Base-by-base conservation (phyloP, 2,113 vertebrate species). In the Apaloderma vittatum region DNA sequence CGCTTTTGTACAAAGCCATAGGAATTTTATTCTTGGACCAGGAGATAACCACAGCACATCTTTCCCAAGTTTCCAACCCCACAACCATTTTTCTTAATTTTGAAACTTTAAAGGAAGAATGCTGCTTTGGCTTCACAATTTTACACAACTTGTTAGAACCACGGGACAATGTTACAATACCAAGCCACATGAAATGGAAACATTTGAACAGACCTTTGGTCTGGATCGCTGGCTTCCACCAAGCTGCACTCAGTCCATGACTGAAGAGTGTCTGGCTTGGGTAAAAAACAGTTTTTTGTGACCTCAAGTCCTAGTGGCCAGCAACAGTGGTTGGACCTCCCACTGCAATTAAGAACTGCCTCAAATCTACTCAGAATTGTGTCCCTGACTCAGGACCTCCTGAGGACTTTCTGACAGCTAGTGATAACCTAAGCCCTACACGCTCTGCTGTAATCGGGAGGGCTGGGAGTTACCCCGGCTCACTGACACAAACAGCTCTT, bases 51-150 rank as follows among this genome's bases (percentile, higher is more conserved):
- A 97, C 95, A 97, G 95, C 81, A 96, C 94, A 97, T 97, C 37
- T 96, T 94, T 98, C 97, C 98, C 98, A 98, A 98, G 96, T 98
- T 98, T 98, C 98, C 98, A 98, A 97, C 92, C 91, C 95, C 98
- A 98, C 88, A 98, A 95, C 97, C 97, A 96, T 97, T 98, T 98
- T 92, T 98, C 97, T 98, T 98, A 95, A 98, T 98, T 98, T 97
- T 94, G 93, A 97, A 95, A 97, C 97, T 98, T 98, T 98, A 97
- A 98, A 98, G 97, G 89, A 98, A 97, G 95, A 98, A 98, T 98
- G 97, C 86, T 97, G 87, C 91, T 97, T 98, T 98, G 98, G 97
- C 95, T 97, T 97, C 92, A 93, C 94, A 63, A 95, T 86, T 96
- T 97, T 88, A 96, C 90, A 95, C 86, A 95, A 95, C 92, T 97